A percentile compares a stretch with the other conserved stretches of the same genome.
Conservation (phyloP, 2,113 vertebrate genomes). For the Aleadryas rufinucha region DNA sequence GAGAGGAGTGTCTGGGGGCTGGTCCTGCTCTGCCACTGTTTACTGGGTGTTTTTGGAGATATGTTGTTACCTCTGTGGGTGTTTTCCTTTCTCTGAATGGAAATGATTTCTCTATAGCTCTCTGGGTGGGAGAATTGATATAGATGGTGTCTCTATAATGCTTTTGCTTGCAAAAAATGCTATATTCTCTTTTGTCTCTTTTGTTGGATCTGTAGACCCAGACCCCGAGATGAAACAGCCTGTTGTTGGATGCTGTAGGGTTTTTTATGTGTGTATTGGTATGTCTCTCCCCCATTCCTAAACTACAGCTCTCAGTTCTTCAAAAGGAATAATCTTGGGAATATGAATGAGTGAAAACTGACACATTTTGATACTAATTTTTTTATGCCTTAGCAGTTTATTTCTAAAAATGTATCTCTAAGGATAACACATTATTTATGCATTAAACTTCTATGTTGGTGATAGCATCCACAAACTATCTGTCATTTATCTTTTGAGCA, state of each 20-base stretch:
- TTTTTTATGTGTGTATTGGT: not conserved
- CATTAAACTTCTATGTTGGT: not conserved
- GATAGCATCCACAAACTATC: not conserved
- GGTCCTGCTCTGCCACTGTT: not conserved
- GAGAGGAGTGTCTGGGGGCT: not conserved
- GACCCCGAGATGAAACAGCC: not conserved
- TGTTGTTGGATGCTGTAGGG: fast-evolving
- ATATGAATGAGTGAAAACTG: not conserved
- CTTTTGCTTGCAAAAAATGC: not conserved
- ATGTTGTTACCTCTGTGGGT: not conserved
- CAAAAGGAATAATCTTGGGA: not conserved
- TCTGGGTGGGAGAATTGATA: not conserved
- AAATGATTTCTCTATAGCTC: not conserved
- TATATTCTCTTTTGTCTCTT: not conserved
- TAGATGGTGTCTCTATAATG: not conserved
- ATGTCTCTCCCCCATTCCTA: not conserved
- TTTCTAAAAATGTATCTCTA: not conserved
- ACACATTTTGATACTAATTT: not conserved
- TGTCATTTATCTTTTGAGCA: not conserved
- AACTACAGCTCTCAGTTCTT: not conserved
- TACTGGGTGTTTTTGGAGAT: not conserved
- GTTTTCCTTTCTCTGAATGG: not conserved
- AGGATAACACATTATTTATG: not conserved
- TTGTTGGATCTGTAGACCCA: not conserved
- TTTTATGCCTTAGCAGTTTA: not conserved